Conservation (phyloP, 2,113 vertebrate species). For the Sebastes schlegelii region DNA sequence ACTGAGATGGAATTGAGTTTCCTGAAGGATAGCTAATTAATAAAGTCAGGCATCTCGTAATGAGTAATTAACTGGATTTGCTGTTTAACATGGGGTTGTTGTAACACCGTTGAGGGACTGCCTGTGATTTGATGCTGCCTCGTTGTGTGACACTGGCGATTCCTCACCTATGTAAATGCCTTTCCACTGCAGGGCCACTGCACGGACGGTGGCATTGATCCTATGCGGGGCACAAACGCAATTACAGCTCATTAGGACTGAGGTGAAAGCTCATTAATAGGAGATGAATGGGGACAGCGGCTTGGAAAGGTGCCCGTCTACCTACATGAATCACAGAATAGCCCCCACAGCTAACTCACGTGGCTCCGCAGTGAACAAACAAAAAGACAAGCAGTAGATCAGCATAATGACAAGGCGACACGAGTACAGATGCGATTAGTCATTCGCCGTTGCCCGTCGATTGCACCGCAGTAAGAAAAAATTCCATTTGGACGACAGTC, state of each 20-base stretch:
- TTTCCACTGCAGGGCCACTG: slow-evolving; percentile 38
- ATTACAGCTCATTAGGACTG: slow-evolving; percentile 80
- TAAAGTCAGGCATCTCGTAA: slow-evolving; percentile 35
- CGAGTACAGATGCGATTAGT: slow-evolving; percentile 48
- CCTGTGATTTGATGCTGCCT: slow-evolving; percentile 37
- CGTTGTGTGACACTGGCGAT: slow-evolving; percentile 14
- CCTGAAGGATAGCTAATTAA: slow-evolving; percentile 32
- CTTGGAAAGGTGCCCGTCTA: slow-evolving; percentile 67
- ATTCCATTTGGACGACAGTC: slow-evolving; percentile 56
- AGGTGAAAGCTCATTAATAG: slow-evolving; percentile 81
- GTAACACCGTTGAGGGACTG: slow-evolving; percentile 25
- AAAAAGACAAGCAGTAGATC: slow-evolving; percentile 51
- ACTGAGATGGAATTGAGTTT: slow-evolving; percentile 8
- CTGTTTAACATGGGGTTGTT: slow-evolving; percentile 48
- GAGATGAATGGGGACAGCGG: slow-evolving; percentile 75
- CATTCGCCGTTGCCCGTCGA: slow-evolving; percentile 22
- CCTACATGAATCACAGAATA: slow-evolving; percentile 62
- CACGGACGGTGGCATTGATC: slow-evolving; percentile 68
- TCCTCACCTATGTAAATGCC: slow-evolving; percentile 49
- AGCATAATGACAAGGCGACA: slow-evolving; percentile 37
- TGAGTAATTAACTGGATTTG: slow-evolving; percentile 53
- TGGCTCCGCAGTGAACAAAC: slow-evolving; percentile 38
- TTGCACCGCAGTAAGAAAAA: slow-evolving; percentile 37
- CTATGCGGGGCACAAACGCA: slow-evolving; percentile 36
- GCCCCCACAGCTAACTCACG: slow-evolving; percentile 24